Percentiles rank a stretch among this genome's conserved stretches.
Conservation (phyloP, 2,888 invertebrate species). For the Sepioteuthis lessoniana region DNA sequence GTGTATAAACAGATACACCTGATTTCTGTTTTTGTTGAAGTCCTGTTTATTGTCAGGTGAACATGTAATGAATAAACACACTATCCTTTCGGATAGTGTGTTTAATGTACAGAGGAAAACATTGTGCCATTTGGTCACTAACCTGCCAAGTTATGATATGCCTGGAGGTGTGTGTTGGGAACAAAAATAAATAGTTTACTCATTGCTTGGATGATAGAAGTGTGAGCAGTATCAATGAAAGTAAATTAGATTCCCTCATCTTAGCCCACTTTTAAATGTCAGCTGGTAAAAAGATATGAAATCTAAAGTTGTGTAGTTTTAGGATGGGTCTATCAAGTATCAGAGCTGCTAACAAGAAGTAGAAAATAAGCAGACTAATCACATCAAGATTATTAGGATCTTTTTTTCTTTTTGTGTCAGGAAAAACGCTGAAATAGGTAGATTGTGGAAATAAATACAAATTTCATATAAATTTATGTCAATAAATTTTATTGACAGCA, state of each 20-base stretch:
- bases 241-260: not conserved
- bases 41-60: not conserved
- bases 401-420: not conserved
- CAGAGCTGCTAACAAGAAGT: not conserved
- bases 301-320: not conserved
- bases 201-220: not conserved
- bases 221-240: not conserved
- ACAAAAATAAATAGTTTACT: not conserved
- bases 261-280: not conserved
- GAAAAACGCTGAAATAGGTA: not conserved
- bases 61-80: not conserved
- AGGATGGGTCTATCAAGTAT: not conserved
- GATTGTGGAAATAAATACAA: no score
- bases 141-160: no score
- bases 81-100: not conserved
- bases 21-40: not conserved
- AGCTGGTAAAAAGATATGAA: not conserved
- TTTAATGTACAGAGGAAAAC: not conserved
- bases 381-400: not conserved
- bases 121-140: no score
- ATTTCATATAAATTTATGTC: no score
- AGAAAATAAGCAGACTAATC: not conserved
- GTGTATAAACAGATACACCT: not conserved
- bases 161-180: not conserved
- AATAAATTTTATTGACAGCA: no score